These are phyloP conservation scores for Xanthia icteritia DNA, from an alignment of 2,888 invertebrate species.

Conservation along the genomic window DNA sequence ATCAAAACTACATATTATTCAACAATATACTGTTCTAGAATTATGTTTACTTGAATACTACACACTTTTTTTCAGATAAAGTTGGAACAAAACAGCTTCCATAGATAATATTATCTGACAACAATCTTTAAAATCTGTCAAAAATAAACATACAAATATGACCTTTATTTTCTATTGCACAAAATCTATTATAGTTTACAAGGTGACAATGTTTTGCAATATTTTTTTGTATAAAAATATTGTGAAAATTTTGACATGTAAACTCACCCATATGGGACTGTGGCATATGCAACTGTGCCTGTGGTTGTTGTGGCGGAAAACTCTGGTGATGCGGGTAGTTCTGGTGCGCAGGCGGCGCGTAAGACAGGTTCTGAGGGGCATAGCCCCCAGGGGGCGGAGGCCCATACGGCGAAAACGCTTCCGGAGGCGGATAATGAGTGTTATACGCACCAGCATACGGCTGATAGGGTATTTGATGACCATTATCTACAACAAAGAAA, in stretches of 20 bases:
- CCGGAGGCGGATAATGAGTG: slow-evolving; percentile 89
- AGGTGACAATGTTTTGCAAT: slow-evolving; percentile 53
- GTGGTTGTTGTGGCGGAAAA: slow-evolving; percentile 87
- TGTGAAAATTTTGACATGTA: slow-evolving; percentile 50
- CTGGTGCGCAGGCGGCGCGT: slow-evolving; percentile 89
- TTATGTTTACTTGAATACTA: background rate
- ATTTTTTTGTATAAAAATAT: slow-evolving; percentile 31
- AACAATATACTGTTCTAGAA: background rate
- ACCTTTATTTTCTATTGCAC: slow-evolving; percentile 31
- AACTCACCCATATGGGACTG: slow-evolving; percentile 87
- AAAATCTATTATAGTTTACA: slow-evolving; percentile 47
- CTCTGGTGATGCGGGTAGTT: slow-evolving; percentile 89
- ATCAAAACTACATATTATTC: background rate
- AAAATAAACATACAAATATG: slow-evolving; percentile 48
- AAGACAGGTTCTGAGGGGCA: slow-evolving; percentile 87
- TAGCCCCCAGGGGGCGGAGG: slow-evolving; percentile 88
- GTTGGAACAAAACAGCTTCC: background rate
- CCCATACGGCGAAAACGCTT: slow-evolving; percentile 88
- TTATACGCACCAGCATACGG: slow-evolving; percentile 89
- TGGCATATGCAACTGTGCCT: slow-evolving; percentile 86
- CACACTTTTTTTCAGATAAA: background rate
- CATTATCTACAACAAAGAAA: slow-evolving; percentile 85
- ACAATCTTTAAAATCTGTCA: slow-evolving; percentile 53
- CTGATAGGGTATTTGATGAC: slow-evolving; percentile 89
- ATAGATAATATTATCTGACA: slow-evolving; percentile 39